Percentiles rank a stretch among this genome's conserved stretches.
phyloP scores from a whole-genome alignment of 2,797 vertebrate genomes.

The Anguilla pacifica region DNA sequence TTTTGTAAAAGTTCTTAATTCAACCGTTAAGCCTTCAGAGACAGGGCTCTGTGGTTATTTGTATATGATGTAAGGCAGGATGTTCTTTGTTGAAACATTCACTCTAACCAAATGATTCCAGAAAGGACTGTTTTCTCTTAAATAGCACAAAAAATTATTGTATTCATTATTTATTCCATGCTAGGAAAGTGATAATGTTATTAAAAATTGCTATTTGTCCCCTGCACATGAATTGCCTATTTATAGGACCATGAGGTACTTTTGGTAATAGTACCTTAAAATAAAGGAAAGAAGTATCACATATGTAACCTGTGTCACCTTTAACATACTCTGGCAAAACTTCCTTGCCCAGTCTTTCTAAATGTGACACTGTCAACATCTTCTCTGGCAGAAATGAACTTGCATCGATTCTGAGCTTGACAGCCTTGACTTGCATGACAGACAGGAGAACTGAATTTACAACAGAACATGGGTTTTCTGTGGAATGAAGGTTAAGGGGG shows the following conservation, averaged over 20 bases:
- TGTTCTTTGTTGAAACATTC: too few species aligned
- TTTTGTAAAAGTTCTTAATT: too few species aligned
- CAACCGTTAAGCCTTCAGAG: too few species aligned
- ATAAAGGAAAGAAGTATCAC: neutral
- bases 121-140: too few species aligned
- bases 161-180: neutral
- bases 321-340: neutral
- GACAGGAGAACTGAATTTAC: constrained; percentile 17
- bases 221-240: too few species aligned
- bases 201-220: too few species aligned
- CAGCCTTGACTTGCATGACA: constrained; percentile 6
- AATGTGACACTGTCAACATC: neutral
- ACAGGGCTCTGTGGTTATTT: too few species aligned
- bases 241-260: too few species aligned
- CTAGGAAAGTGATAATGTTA: neutral
- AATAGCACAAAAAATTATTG: too few species aligned
- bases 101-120: too few species aligned
- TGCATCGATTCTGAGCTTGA: constrained; percentile 8
- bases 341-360: neutral
- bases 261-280: neutral
- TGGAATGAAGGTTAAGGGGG: neutral
- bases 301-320: neutral
- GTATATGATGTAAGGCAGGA: too few species aligned
- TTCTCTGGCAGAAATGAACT: constrained; percentile 12
- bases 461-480: constrained; percentile 11